phyloP scores from a whole-genome alignment of 2,888 invertebrate genomes.

The Thereva nobilitata region DNA sequence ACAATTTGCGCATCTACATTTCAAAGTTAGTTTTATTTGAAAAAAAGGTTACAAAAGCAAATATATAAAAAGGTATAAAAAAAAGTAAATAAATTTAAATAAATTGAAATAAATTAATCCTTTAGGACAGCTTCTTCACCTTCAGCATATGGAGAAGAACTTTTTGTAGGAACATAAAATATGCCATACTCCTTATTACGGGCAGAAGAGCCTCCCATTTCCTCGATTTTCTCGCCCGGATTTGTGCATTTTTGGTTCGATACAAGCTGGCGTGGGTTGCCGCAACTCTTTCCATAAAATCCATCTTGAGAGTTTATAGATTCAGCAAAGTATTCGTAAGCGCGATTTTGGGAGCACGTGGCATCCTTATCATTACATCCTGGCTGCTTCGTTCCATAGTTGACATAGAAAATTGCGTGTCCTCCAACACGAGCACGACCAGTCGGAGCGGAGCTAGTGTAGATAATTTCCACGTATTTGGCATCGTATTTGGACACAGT shows the following conservation, averaged over 20 bases:
- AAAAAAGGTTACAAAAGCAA: no score
- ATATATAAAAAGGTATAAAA: no score
- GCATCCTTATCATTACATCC: constrained; percentile 66
- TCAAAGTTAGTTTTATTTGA: no score
- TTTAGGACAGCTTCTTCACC: background rate
- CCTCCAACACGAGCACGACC: constrained; percentile 65
- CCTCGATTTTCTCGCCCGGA: background rate
- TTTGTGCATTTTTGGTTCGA: background rate
- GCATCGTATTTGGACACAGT: constrained; percentile 69
- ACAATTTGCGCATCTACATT: no score
- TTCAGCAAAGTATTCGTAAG: constrained; percentile 66
- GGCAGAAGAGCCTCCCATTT: constrained; percentile 27
- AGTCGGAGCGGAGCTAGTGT: constrained; percentile 69
- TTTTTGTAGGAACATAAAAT: constrained; percentile 8
- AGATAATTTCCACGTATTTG: constrained; percentile 74
- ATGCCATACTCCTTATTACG: constrained; percentile 2
- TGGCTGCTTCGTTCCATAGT: constrained; percentile 73
- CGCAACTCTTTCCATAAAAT: constrained; percentile 56
- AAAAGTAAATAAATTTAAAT: no score
- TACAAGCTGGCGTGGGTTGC: no score
- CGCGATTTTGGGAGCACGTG: constrained; percentile 71
- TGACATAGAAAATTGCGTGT: constrained; percentile 75
- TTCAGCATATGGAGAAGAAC: constrained; percentile 3
- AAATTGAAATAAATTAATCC: background rate
- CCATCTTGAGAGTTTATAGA: constrained; percentile 63